Evolutionary conservation across 2,113 vertebrate genomes (phyloP).

Genomic region (Progne subis): DNA sequence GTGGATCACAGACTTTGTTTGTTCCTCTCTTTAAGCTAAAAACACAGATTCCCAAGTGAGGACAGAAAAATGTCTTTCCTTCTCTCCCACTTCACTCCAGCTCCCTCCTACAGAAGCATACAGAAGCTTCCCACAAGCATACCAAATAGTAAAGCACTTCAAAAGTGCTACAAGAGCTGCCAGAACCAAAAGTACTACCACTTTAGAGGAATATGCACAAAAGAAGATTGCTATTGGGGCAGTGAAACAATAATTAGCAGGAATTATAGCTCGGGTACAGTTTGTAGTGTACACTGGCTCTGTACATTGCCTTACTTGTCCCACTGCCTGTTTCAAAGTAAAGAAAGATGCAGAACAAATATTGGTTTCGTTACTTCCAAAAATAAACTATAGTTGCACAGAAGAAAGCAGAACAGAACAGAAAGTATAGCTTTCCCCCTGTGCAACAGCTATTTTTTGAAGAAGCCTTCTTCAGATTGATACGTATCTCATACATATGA

Average conservation of each 20-base stretch:
- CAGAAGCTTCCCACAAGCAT: background rate
- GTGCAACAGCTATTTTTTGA: background rate
- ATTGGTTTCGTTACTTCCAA: background rate
- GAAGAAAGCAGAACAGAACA: background rate
- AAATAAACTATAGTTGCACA: background rate
- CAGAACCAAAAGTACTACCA: background rate
- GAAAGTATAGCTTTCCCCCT: background rate
- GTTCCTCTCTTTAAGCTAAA: background rate
- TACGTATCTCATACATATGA: accelerated
- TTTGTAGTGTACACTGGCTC: background rate
- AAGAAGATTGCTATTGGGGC: background rate
- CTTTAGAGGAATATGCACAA: background rate
- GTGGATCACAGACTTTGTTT: background rate
- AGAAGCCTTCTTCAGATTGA: background rate
- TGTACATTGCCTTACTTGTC: background rate
- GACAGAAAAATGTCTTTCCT: background rate
- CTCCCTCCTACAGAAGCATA: background rate
- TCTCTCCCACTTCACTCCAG: background rate
- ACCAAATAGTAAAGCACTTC: background rate
- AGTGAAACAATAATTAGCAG: background rate
- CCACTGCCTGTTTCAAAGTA: background rate
- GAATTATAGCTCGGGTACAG: background rate
- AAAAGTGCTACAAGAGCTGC: background rate
- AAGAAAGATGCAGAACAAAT: background rate
- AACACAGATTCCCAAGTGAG: background rate